Base-by-base conservation (phyloP, 2,888 invertebrate species). In the Stenolophus ochropezus region DNA sequence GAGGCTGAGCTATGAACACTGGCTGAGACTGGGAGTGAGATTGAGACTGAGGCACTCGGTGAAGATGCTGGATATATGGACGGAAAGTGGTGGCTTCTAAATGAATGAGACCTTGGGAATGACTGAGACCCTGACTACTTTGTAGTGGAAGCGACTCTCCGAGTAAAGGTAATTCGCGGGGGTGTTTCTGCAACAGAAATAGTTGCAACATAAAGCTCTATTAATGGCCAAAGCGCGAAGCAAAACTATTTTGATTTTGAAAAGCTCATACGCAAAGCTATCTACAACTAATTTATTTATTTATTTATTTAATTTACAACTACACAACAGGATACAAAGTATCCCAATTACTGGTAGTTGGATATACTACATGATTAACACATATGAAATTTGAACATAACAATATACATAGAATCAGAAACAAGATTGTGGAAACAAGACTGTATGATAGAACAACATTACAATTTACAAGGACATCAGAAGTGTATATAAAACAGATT, bases 21-120 rank as follows among this genome's bases (percentile, higher is more conserved):
- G 84, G 53, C 80, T 86, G 86, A 42, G 33, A 42, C 33, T 11
- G 8, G 6, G 33, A 11, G 77, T 87, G 87, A 51, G 86, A 86
- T 47, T 84, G 84, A 20, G 84, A 83, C 27, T 76, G 6, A 81
- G 82, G 27, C 83, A 83, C 23, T 85, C 83, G 84, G 80, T 69
- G 42, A 27, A 27, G 65, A 27, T 69, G 65, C 11, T 80, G 80
- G 83, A 83, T 83, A 85, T 85, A 74, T 77, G 90, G 90, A 71
- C 90, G 87, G 86, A 87, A 90, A 51, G 90, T 90, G 76, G 90
- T 90, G 33, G 90, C 87, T 85, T 88, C 88, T 85, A 89, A 86
- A 84, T 87, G 86, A 8, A 16, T 18, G 6, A 27, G 65, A 18
- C 20, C 18, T 84, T 86, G 86, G 61, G 69, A 82, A 82, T 79